These are phyloP conservation scores for Drosophila seguyi DNA, from an alignment of 1,140 invertebrate species.

Conservation along the genomic window DNA sequence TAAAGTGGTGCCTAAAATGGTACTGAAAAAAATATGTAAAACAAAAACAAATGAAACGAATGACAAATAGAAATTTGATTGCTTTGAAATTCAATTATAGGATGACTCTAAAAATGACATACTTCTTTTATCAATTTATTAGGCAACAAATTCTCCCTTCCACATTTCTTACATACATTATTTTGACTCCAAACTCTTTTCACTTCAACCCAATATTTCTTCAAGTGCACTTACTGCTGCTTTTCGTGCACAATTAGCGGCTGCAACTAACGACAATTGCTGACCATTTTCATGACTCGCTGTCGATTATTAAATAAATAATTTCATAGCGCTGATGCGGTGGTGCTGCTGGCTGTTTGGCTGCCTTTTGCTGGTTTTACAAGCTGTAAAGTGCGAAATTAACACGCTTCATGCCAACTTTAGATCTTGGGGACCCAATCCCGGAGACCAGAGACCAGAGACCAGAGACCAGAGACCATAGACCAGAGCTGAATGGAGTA, in stretches of 20 bases:
- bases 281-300: conserved; percentile 68
- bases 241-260: conserved; percentile 79
- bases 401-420: conserved; percentile 82
- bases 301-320: conserved; percentile 81
- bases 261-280: conserved; percentile 64
- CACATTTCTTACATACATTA: too few species aligned
- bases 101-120: too few species aligned
- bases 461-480: too few species aligned
- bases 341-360: conserved; percentile 17
- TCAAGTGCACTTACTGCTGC: not conserved
- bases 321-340: conserved; percentile 66
- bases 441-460: not conserved
- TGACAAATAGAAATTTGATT: too few species aligned
- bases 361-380: conserved; percentile 67
- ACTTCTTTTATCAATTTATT: too few species aligned
- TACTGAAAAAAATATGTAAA: not conserved
- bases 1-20: not conserved
- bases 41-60: too few species aligned
- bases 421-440: conserved; percentile 35
- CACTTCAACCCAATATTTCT: not conserved
- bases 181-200: not conserved
- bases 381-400: conserved; percentile 83
- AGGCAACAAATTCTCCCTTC: too few species aligned
- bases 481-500: conserved; percentile 3
- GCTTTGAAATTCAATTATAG: too few species aligned